Percentiles rank a stretch among this genome's conserved stretches.
These are phyloP conservation scores for Psammodynastes pulverulentus DNA, from an alignment of 2,113 vertebrate genomes.

Conservation along the genomic window DNA sequence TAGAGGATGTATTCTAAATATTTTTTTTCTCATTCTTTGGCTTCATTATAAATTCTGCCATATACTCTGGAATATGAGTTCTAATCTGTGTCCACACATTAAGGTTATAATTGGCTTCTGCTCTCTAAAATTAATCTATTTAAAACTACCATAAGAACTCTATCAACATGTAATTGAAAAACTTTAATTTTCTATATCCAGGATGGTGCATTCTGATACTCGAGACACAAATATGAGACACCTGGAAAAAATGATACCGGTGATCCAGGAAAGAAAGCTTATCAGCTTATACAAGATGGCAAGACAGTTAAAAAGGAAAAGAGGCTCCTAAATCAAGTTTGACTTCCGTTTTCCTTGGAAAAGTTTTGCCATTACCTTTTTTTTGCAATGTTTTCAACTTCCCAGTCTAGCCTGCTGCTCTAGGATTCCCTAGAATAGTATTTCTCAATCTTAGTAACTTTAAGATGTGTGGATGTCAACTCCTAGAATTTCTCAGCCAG, in stretches of 20 bases:
- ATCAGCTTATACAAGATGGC: background rate
- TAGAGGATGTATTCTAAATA: background rate
- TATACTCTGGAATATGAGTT: background rate
- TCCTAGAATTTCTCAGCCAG: too few relatives aligned
- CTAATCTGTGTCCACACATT: background rate
- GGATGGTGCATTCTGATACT: conserved; percentile 18
- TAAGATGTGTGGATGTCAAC: too few relatives aligned
- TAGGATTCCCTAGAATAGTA: background rate
- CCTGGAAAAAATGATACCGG: conserved; percentile 2
- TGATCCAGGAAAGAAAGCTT: background rate
- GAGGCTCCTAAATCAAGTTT: background rate
- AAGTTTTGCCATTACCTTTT: background rate
- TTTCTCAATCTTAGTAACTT: background rate
- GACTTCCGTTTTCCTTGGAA: background rate
- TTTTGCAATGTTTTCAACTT: background rate
- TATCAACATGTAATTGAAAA: background rate
- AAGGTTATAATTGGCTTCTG: background rate
- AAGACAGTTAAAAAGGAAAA: background rate
- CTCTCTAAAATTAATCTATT: background rate
- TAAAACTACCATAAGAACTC: background rate
- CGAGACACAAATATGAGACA: background rate
- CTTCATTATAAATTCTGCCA: background rate
- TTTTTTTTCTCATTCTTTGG: background rate
- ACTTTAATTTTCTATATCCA: conserved; percentile 17
- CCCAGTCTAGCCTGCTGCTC: background rate